A percentile compares a stretch with the other conserved stretches of the same genome.
Evolutionary conservation across 2,113 vertebrate genomes (phyloP).

Genomic region (Charina bottae): DNA sequence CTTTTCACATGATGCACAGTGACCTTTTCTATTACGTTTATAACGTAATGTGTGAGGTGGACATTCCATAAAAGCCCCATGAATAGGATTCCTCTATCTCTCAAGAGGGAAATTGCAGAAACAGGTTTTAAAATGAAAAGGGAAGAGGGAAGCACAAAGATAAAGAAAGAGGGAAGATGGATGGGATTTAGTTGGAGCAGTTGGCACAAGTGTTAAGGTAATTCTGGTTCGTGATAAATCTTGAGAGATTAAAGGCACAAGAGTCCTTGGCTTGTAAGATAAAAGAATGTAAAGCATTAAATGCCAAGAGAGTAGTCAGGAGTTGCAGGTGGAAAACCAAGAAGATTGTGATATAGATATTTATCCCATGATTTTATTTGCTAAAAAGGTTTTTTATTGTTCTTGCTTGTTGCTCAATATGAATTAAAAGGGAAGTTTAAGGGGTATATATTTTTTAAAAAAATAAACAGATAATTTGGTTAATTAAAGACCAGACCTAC

Average conservation of each 20-base stretch:
- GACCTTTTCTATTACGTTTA: background rate
- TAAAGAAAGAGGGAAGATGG: constrained; percentile 1
- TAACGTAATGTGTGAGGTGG: background rate
- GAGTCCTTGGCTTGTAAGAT: constrained; percentile 5
- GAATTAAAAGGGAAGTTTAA: background rate
- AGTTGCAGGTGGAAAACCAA: background rate
- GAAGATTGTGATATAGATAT: background rate
- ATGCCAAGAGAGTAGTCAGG: background rate
- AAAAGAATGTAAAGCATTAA: background rate
- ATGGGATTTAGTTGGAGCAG: background rate
- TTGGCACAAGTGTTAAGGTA: constrained; percentile 1
- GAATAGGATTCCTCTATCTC: background rate
- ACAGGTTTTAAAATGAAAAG: background rate
- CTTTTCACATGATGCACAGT: background rate
- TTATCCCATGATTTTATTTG: background rate
- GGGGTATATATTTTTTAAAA: background rate
- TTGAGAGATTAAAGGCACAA: background rate
- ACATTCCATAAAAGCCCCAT: background rate
- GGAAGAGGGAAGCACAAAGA: background rate
- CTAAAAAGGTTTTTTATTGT: background rate
- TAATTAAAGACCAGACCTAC: background rate
- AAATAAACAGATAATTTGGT: background rate
- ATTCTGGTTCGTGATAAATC: background rate
- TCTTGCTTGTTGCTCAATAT: background rate
- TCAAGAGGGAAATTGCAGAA: background rate